Conservation (phyloP, 2,797 vertebrate species). For the Dicrostonyx torquatus region DNA sequence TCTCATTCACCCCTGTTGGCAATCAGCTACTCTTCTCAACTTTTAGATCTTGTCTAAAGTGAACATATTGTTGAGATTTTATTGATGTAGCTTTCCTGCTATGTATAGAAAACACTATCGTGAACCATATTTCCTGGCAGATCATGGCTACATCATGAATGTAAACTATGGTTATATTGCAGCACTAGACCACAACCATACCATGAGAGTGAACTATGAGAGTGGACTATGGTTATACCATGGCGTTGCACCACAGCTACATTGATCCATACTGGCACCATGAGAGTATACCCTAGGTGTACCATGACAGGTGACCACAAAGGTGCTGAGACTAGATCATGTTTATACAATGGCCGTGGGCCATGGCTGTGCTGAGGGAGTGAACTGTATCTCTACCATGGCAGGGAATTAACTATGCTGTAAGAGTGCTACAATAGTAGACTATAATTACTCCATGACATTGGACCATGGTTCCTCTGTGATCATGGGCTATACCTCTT, state of each 20-base stretch:
- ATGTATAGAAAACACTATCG: background rate
- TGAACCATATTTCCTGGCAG: background rate
- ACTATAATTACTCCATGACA: no score
- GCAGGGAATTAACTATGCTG: background rate
- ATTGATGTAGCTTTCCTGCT: background rate
- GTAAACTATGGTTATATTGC: background rate
- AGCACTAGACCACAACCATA: background rate
- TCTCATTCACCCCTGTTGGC: background rate
- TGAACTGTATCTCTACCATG: background rate
- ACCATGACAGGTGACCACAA: background rate
- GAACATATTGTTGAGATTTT: background rate
- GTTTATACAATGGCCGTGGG: background rate
- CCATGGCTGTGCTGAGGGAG: background rate
- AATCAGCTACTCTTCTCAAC: background rate
- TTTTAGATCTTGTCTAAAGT: background rate
- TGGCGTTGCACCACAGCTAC: background rate
- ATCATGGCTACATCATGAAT: background rate
- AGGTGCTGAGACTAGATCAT: background rate
- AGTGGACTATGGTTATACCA: background rate
- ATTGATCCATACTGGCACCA: background rate
- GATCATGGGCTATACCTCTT: background rate
- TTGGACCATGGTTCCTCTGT: background rate
- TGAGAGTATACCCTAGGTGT: background rate
- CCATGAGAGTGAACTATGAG: background rate
- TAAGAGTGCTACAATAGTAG: background rate